Percentiles rank a stretch among this genome's conserved stretches.
phyloP scores from a whole-genome alignment of 2,113 vertebrate species.

The Perca fluviatilis region DNA sequence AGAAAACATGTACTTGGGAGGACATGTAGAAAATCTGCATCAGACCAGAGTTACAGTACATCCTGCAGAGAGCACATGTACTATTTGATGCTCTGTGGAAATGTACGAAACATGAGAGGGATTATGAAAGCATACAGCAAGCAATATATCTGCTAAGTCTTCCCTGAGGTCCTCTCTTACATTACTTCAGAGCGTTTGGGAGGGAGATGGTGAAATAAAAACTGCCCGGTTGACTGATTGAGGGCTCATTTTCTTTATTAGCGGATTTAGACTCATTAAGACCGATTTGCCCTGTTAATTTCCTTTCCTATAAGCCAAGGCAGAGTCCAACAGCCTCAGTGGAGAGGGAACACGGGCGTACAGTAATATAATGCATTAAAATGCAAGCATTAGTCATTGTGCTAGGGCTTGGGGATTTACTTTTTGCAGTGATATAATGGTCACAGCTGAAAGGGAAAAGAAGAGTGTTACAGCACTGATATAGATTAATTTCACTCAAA shows the following conservation, averaged over 20 bases:
- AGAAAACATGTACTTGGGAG: not conserved
- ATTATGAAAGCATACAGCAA: constrained; percentile 55
- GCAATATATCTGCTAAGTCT: constrained; percentile 49
- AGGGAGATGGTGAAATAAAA: constrained; percentile 59
- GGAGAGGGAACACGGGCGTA: constrained; percentile 12
- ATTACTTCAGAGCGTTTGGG: constrained; percentile 52
- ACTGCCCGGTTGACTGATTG: constrained; percentile 57
- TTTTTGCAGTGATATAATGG: constrained; percentile 1
- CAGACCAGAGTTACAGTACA: constrained; percentile 24
- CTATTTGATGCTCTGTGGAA: constrained; percentile 47
- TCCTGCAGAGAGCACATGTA: constrained; percentile 39
- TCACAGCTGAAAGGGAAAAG: constrained; percentile 1
- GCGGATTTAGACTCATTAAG: constrained; percentile 70
- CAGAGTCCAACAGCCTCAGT: constrained; percentile 32
- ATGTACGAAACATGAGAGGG: constrained; percentile 62
- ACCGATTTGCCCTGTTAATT: constrained; percentile 52
- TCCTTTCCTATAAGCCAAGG: constrained; percentile 37
- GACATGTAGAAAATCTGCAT: constrained; percentile 16
- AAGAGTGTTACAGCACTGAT: constrained; percentile 2
- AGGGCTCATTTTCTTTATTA: constrained; percentile 67
- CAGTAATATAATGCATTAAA: constrained; percentile 34
- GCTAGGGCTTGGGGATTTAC: constrained; percentile 14
- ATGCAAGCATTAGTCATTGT: constrained; percentile 26
- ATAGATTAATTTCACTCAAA: not conserved
- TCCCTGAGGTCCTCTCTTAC: constrained; percentile 60